phyloP scores from a whole-genome alignment of 2,888 invertebrate genomes.

The Lysandra bellargus region DNA sequence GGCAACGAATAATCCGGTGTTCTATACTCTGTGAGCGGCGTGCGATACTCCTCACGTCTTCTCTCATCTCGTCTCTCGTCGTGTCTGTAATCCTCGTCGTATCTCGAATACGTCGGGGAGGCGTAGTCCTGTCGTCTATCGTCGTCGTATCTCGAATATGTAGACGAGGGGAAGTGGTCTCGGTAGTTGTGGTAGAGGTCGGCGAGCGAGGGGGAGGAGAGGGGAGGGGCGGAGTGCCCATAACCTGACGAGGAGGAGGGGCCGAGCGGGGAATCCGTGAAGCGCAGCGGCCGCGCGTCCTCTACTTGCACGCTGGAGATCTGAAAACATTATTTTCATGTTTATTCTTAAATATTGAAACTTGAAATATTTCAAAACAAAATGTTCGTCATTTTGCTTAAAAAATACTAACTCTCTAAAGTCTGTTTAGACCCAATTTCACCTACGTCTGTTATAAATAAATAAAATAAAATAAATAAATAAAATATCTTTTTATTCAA shows the following conservation, averaged over 20 bases:
- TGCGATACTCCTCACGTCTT: constrained; percentile 56
- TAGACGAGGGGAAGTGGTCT: constrained; percentile 71
- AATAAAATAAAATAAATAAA: no score
- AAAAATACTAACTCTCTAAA: no score
- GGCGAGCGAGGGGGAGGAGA: constrained; percentile 82
- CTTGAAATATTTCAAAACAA: background rate
- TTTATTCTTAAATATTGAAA: no score
- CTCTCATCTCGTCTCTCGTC: constrained; percentile 64
- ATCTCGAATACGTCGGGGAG: constrained; percentile 69
- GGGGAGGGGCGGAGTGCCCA: constrained; percentile 74
- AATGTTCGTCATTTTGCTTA: no score
- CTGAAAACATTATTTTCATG: constrained; percentile 48
- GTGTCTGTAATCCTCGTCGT: constrained; percentile 51
- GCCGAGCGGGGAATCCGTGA: constrained; percentile 88
- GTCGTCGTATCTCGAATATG: constrained; percentile 61
- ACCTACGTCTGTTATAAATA: no score
- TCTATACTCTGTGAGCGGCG: constrained; percentile 64
- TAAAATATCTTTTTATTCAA: no score
- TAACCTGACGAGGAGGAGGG: constrained; percentile 74
- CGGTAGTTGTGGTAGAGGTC: constrained; percentile 80
- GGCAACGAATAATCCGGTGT: constrained; percentile 65
- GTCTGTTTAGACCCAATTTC: no score
- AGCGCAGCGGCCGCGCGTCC: constrained; percentile 84
- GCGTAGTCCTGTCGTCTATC: constrained; percentile 52
- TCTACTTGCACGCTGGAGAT: constrained; percentile 73